Conservation (phyloP, 1,140 invertebrate species). For the Psilanteris sp. region DNA sequence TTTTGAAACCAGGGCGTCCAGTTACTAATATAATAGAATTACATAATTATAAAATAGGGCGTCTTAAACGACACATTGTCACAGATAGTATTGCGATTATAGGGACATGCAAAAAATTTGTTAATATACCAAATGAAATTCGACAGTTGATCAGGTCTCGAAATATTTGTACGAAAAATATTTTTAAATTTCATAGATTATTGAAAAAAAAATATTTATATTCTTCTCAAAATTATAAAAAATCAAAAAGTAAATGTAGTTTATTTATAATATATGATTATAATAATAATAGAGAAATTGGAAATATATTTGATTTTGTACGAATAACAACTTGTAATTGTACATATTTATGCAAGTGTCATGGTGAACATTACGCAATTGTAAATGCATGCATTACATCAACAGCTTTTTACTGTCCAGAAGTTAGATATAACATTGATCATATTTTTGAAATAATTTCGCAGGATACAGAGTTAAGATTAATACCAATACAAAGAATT, state of each 20-base stretch:
- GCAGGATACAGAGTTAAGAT: no score
- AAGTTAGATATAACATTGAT: no score
- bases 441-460: no score
- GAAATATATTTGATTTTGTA: constrained; percentile 7
- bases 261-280: constrained; percentile 1
- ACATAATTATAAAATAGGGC: constrained; percentile 16
- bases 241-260: not conserved
- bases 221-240: constrained; percentile 2
- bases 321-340: constrained; percentile 6
- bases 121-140: no score
- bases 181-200: constrained; percentile 7
- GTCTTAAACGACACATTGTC: constrained; percentile 12
- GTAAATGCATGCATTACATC: no score
- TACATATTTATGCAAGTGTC: constrained; percentile 7
- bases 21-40: constrained; percentile 1
- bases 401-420: no score
- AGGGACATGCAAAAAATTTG: no score
- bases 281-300: constrained; percentile 1
- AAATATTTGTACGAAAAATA: no score
- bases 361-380: constrained; percentile 11
- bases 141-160: no score
- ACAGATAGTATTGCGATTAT: no score
- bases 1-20: not conserved
- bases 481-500: no score
- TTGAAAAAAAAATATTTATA: constrained; percentile 14